A percentile compares a stretch with the other conserved stretches of the same genome.
These are phyloP conservation scores for Resseliella maxima DNA, from an alignment of 2,888 invertebrate genomes.

Conservation along the genomic window DNA sequence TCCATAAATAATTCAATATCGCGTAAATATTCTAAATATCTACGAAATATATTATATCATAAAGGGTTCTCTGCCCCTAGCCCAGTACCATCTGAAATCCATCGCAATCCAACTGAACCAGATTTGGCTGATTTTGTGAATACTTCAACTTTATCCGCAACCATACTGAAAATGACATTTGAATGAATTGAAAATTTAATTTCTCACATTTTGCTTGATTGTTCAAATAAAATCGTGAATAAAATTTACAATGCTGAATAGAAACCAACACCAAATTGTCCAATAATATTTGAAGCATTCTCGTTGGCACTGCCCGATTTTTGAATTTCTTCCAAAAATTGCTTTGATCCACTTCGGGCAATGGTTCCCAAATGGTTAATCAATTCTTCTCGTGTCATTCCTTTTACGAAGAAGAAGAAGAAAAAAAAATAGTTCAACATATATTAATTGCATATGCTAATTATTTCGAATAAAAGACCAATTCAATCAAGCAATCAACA, in stretches of 20 bases:
- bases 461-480: not conserved
- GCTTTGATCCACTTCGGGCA: conserved; percentile 95
- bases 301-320: conserved; percentile 73
- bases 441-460: not conserved
- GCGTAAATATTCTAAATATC: too few species aligned
- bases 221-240: not conserved
- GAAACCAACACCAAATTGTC: conserved; percentile 98
- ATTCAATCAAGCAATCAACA: not conserved
- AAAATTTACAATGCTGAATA: conserved; percentile 82
- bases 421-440: too few species aligned
- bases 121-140: conserved; percentile 78
- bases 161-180: conserved; percentile 74
- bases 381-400: conserved; percentile 91
- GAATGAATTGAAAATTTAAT: too few species aligned
- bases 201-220: too few species aligned
- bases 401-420: not conserved
- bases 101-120: conserved; percentile 80
- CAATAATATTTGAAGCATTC: conserved; percentile 83
- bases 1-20: too few species aligned
- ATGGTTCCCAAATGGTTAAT: conserved; percentile 93
- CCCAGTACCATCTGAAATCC: conserved; percentile 94
- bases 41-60: too few species aligned
- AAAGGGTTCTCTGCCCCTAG: too few species aligned
- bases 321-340: conserved; percentile 87
- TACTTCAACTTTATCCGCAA: conserved; percentile 93